phyloP scores from a whole-genome alignment of 2,113 vertebrate genomes.

The Oxyura jamaicensis region DNA sequence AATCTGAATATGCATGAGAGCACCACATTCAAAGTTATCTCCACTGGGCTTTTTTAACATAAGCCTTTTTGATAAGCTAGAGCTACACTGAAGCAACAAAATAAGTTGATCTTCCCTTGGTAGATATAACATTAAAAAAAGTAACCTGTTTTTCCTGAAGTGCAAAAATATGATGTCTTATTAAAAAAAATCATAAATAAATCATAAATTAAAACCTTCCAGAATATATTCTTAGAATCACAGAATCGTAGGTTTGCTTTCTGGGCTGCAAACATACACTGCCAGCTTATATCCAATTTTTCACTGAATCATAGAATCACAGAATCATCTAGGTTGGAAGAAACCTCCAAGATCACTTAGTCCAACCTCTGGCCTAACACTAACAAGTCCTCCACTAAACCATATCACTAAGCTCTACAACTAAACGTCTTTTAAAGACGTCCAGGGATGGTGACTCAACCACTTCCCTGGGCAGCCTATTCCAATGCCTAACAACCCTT shows the following conservation, averaged over 20 bases:
- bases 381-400: no score
- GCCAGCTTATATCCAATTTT: no score
- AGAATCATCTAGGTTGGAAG: no score
- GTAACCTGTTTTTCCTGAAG: neutral
- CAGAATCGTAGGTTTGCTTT: neutral
- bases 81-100: neutral
- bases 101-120: neutral
- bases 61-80: neutral
- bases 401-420: no score
- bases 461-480: no score
- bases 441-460: no score
- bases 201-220: neutral
- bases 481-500: no score
- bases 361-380: no score
- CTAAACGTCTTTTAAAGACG: no score
- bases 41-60: neutral
- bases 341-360: no score
- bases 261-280: no score
- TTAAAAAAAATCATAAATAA: neutral
- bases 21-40: neutral
- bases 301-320: no score
- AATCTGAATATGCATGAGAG: neutral
- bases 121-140: neutral
- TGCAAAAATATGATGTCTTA: neutral
- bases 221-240: neutral